Base-by-base conservation (phyloP, 2,888 invertebrate genomes). In the Drosophila borealis region DNA sequence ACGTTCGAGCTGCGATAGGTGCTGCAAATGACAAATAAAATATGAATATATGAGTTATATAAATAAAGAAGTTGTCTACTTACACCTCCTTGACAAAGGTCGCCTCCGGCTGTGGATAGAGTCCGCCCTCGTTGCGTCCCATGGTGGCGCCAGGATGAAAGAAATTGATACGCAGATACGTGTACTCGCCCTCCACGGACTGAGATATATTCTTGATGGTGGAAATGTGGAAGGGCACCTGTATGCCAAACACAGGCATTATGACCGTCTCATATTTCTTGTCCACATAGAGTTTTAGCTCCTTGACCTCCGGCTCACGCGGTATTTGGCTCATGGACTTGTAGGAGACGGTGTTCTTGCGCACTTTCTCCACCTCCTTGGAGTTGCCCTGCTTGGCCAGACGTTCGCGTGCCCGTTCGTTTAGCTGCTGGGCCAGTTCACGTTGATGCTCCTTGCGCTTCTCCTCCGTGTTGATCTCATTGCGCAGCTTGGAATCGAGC, bases 151-250 rank as follows among this genome's bases (percentile, higher is more conserved):
- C 99, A 36, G 99, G 99, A 93, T 99, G 98, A 93, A 98, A 99
- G 93, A 99, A 99, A 93, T 99, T 99, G 89, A 99, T 97, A 91
- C 97, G 96, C 80, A 99, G 95, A 93, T 99, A 99, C 0, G 99
- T 99, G 93, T 98, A 99, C 92, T 99, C 99, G 5, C 99, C 91
- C 93, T 99, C 99, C 13, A 99, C 98, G 0, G 98, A 98, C 93
- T 98, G 98, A 0, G 98, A 98, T 89, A 99, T 98, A 92, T 99
- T 99, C 94, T 99, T 99, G 59, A 99, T 98, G 6, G 98, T 99
- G 4, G 99, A 98, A 91, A 99, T 99, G 92, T 99, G 99, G 93
- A 98, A 99, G 59, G 99, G 99, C 69, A 98, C 98, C 0, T 99
- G 96, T 48, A 98, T 94, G 66, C 99, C 99, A 93, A 98, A 99